Percentiles rank a stretch among this genome's conserved stretches.
These are phyloP conservation scores for Mallotus villosus DNA, from an alignment of 2,797 vertebrate genomes.

Conservation along the genomic window DNA sequence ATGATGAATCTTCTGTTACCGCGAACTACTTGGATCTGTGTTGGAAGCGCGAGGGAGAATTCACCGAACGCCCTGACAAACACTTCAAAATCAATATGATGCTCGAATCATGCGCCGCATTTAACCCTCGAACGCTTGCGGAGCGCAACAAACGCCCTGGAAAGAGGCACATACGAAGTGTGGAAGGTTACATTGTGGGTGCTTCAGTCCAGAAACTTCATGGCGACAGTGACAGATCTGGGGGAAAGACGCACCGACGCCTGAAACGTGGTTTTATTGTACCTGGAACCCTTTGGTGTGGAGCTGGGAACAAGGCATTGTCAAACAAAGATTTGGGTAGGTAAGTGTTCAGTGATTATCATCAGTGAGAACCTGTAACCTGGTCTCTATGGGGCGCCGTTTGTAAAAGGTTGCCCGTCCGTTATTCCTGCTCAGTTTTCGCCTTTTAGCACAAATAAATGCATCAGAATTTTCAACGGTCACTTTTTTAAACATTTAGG, in stretches of 20 bases:
- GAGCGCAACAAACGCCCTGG: neutral
- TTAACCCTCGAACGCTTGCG: neutral
- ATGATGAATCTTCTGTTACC: conserved; percentile 48
- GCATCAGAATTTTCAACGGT: too few species aligned
- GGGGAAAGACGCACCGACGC: conserved; percentile 46
- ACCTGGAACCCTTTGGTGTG: conserved; percentile 93
- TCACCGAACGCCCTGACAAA: conserved; percentile 23
- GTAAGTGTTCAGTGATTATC: conserved; percentile 12
- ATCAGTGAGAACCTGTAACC: too few species aligned
- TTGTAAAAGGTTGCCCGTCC: too few species aligned
- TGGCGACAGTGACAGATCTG: conserved; percentile 34
- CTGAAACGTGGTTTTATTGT: conserved; percentile 82
- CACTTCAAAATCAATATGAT: conserved; percentile 37
- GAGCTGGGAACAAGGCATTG: conserved; percentile 79
- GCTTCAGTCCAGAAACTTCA: neutral
- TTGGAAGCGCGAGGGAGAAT: conserved; percentile 29
- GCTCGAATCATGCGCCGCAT: conserved; percentile 49
- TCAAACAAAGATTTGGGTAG: conserved; percentile 79
- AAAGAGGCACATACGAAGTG: conserved; percentile 34
- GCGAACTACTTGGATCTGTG: conserved; percentile 59
- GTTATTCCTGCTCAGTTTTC: too few species aligned
- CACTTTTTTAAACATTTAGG: too few species aligned
- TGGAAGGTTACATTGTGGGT: neutral
- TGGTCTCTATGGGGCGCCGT: too few species aligned
- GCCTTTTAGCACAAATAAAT: too few species aligned